A percentile compares a stretch with the other conserved stretches of the same genome.
phyloP scores from a whole-genome alignment of 2,113 vertebrate species.

The Vidua chalybeata region DNA sequence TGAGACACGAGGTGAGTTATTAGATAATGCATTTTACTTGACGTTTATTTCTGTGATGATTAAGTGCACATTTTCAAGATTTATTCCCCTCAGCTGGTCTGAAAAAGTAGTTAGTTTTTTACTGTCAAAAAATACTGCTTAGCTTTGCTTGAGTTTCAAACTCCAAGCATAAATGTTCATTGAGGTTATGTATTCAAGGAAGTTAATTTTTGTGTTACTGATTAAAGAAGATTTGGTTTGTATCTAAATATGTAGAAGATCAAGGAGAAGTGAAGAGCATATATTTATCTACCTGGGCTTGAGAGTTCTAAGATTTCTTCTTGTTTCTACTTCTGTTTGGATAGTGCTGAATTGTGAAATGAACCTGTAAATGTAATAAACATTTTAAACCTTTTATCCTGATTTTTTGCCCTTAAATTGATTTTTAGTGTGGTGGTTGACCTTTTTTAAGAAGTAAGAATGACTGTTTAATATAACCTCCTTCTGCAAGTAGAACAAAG shows the following conservation, averaged over 20 bases:
- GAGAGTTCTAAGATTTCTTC: background rate
- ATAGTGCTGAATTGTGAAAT: background rate
- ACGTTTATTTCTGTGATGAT: background rate
- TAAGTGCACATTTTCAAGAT: background rate
- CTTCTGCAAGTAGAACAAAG: background rate
- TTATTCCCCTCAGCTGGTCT: background rate
- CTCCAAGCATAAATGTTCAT: background rate
- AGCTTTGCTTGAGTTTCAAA: background rate
- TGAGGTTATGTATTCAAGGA: background rate
- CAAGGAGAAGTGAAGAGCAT: background rate
- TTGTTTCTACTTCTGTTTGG: background rate
- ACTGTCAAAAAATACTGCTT: background rate
- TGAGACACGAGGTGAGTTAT: background rate
- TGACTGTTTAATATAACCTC: background rate
- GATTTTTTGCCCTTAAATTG: background rate
- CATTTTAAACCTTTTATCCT: background rate
- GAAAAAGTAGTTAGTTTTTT: background rate
- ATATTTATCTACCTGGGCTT: background rate
- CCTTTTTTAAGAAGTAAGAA: background rate
- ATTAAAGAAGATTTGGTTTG: background rate
- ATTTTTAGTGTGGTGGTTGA: background rate
- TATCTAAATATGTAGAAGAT: background rate
- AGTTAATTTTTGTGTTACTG: background rate
- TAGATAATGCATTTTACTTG: background rate
- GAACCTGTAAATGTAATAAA: background rate